phyloP scores from a whole-genome alignment of 2,797 vertebrate species.

The Smutsia temminckii region DNA sequence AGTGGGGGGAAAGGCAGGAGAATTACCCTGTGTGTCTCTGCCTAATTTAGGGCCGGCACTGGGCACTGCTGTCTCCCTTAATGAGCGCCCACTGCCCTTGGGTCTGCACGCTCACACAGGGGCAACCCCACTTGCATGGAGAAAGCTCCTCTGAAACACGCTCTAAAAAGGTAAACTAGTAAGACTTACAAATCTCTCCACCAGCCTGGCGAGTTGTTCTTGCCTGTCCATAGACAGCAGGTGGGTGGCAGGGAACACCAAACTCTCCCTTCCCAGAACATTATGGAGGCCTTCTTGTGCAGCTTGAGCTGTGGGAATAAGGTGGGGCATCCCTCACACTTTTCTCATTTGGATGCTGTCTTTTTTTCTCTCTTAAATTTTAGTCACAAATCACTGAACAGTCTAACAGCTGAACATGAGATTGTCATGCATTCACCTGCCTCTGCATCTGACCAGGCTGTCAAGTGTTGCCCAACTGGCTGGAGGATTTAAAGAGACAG shows the following conservation, averaged over 20 bases:
- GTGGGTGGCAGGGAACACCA: background rate
- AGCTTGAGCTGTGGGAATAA: background rate
- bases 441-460: background rate
- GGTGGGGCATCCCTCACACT: background rate
- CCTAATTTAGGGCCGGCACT: background rate
- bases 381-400: background rate
- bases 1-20: background rate
- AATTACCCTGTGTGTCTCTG: background rate
- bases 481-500: background rate
- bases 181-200: background rate
- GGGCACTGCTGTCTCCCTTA: background rate
- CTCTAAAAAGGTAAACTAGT: conserved; percentile 9
- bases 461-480: background rate
- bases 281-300: background rate
- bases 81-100: accelerated
- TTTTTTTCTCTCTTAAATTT: background rate
- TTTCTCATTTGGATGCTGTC: background rate
- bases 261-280: background rate
- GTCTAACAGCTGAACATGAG: background rate
- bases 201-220: background rate
- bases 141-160: background rate
- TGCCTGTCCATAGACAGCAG: background rate
- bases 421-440: accelerated
- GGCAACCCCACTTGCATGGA: background rate
- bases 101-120: background rate